A percentile compares a stretch with the other conserved stretches of the same genome.
These are phyloP conservation scores for Hypomecis atomaria DNA, from an alignment of 2,888 invertebrate species.

Conservation along the genomic window DNA sequence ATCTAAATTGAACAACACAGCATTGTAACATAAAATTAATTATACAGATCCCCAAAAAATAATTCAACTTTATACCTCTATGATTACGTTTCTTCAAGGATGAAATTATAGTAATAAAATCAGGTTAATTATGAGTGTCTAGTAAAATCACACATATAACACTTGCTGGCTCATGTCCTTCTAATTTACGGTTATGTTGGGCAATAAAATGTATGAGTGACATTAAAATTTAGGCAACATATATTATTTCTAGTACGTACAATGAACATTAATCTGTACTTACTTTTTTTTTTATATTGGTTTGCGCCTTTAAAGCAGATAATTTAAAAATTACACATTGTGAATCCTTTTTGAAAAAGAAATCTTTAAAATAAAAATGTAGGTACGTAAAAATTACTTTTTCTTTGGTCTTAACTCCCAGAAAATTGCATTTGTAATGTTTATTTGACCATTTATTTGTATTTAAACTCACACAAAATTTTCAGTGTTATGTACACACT, in stretches of 20 bases:
- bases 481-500: too few species aligned
- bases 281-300: too few species aligned
- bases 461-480: too few species aligned
- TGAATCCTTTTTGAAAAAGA: too few species aligned
- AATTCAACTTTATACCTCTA: slow-evolving; percentile 18
- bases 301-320: too few species aligned
- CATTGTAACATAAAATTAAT: neutral
- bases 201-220: slow-evolving; percentile 46
- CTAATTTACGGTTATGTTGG: slow-evolving; percentile 51
- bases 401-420: too few species aligned
- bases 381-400: too few species aligned
- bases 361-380: too few species aligned
- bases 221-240: slow-evolving; percentile 20
- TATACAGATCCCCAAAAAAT: neutral
- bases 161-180: slow-evolving; percentile 35
- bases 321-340: too few species aligned
- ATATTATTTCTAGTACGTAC: slow-evolving; percentile 2
- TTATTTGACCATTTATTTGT: too few species aligned
- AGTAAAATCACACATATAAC: slow-evolving; percentile 30
- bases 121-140: slow-evolving; percentile 39
- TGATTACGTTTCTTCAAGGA: slow-evolving; percentile 32
- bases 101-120: slow-evolving; percentile 36
- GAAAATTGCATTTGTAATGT: too few species aligned
- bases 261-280: too few species aligned
- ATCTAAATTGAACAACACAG: neutral